Evolutionary conservation across 1,140 invertebrate genomes (phyloP).

Genomic region (Cyclina sinensis): DNA sequence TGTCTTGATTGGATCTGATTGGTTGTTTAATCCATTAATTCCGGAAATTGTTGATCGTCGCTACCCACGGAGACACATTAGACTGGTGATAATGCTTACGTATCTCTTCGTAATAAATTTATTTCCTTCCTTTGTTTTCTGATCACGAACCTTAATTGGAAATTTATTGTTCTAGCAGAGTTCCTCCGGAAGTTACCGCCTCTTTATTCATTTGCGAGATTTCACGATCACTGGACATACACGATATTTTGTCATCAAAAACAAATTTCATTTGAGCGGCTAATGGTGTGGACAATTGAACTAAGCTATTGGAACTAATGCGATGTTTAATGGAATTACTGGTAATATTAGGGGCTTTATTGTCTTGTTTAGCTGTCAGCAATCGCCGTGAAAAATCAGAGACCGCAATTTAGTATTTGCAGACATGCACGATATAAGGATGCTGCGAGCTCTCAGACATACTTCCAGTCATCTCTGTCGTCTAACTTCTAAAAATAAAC

Average conservation of each 20-base stretch:
- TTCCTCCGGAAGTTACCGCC: conserved; percentile 50
- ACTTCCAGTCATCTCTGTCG: neutral
- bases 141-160: conserved; percentile 66
- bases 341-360: conserved; percentile 53
- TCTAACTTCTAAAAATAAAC: neutral
- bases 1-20: conserved; percentile 67
- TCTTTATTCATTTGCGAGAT: conserved; percentile 68
- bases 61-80: conserved; percentile 62
- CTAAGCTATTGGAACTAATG: conserved; percentile 58
- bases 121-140: conserved; percentile 66
- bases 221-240: conserved; percentile 63
- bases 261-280: conserved; percentile 58
- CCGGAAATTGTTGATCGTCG: conserved; percentile 65
- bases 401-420: conserved; percentile 22
- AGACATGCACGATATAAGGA: conserved; percentile 29
- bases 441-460: neutral
- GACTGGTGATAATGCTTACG: conserved; percentile 57
- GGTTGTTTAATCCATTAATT: conserved; percentile 70
- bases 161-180: conserved; percentile 54
- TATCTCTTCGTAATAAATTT: conserved; percentile 57
- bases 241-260: conserved; percentile 69
- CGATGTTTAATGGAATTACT: conserved; percentile 64
- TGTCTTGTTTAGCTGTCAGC: conserved; percentile 51
- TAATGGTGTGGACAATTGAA: conserved; percentile 66
- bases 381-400: conserved; percentile 49